Conservation (phyloP, 2,797 vertebrate species). For the Chiloscyllium punctatum region DNA sequence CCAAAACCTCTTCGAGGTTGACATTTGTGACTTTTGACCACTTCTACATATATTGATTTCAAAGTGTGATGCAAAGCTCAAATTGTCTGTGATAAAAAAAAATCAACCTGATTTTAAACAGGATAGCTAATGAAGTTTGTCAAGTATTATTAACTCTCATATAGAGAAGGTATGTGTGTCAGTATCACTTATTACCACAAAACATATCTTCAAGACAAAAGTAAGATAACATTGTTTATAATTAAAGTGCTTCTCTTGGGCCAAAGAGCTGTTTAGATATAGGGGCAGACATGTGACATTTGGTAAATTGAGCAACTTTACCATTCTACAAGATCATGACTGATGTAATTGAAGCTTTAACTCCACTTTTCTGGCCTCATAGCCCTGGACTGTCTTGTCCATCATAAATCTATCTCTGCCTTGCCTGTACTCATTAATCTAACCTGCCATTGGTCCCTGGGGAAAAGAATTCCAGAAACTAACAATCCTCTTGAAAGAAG, state of each 20-base stretch:
- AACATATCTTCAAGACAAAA: background rate
- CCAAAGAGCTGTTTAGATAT: background rate
- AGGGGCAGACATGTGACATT: too few relatives aligned
- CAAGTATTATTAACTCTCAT: background rate
- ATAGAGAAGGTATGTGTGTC: background rate
- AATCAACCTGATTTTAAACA: background rate
- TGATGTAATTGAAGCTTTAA: too few relatives aligned
- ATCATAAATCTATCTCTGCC: too few relatives aligned
- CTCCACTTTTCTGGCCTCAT: too few relatives aligned
- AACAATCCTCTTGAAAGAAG: too few relatives aligned
- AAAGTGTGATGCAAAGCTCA: background rate
- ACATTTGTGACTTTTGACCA: background rate
- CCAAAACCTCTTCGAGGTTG: too few relatives aligned
- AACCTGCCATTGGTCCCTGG: too few relatives aligned
- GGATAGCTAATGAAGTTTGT: background rate
- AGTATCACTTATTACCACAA: background rate
- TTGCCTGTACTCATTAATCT: too few relatives aligned
- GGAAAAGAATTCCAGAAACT: too few relatives aligned
- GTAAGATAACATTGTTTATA: background rate
- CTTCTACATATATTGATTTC: background rate
- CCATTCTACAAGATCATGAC: too few relatives aligned
- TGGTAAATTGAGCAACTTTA: too few relatives aligned
- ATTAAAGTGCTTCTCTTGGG: background rate
- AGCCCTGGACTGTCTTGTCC: too few relatives aligned
- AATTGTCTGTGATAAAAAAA: background rate